phyloP scores from a whole-genome alignment of 2,797 vertebrate species.

The Melanotaenia nigrans region DNA sequence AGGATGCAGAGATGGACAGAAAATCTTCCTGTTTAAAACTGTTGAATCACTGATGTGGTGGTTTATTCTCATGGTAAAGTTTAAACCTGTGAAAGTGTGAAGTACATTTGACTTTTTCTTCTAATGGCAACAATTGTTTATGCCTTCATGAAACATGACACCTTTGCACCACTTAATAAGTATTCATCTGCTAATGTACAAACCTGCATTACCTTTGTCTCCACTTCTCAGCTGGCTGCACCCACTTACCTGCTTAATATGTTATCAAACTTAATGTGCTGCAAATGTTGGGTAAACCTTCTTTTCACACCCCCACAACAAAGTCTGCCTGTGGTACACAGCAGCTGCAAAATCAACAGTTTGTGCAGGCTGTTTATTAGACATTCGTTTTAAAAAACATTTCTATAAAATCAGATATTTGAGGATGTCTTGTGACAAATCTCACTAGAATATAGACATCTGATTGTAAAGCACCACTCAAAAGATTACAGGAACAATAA shows the following conservation, averaged over 20 bases:
- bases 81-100: not conserved
- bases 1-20: slow-evolving; percentile 25
- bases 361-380: too few relatives aligned
- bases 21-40: slow-evolving; percentile 25
- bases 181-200: not conserved
- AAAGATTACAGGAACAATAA: too few relatives aligned
- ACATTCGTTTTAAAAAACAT: too few relatives aligned
- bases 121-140: not conserved
- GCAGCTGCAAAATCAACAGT: too few relatives aligned
- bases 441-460: too few relatives aligned
- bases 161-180: too few relatives aligned
- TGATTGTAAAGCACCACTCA: too few relatives aligned
- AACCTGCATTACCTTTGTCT: not conserved
- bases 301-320: not conserved
- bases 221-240: not conserved
- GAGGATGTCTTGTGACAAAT: too few relatives aligned
- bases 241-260: not conserved
- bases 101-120: not conserved
- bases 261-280: not conserved
- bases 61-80: not conserved
- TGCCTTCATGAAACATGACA: too few relatives aligned
- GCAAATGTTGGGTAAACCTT: not conserved
- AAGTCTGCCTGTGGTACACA: too few relatives aligned
- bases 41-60: not conserved
- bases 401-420: too few relatives aligned